Evolutionary conservation across 2,113 vertebrate species (phyloP).

Genomic region (Apodemus sylvaticus): DNA sequence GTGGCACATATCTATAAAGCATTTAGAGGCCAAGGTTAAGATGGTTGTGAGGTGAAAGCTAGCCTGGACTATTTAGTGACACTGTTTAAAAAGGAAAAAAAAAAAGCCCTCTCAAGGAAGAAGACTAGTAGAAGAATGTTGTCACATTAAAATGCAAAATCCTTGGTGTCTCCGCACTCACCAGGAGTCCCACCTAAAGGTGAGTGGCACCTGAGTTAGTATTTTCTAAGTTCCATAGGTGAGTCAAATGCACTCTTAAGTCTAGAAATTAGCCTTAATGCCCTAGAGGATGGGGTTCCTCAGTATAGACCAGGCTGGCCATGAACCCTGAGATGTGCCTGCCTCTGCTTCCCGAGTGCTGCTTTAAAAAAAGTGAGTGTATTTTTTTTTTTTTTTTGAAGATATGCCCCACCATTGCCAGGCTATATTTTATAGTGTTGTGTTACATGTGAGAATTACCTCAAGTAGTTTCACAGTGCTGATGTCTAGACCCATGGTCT

Average conservation of each 20-base stretch:
- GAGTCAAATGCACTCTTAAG: neutral
- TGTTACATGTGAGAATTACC: neutral
- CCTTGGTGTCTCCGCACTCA: neutral
- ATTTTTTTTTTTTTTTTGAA: neutral
- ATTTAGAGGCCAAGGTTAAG: neutral
- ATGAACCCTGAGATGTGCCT: neutral
- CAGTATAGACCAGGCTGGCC: neutral
- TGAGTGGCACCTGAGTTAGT: neutral
- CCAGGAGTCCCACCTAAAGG: neutral
- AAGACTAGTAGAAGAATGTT: neutral
- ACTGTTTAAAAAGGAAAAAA: neutral
- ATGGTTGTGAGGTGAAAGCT: neutral
- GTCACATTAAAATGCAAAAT: neutral
- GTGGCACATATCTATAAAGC: neutral
- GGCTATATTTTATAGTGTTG: neutral
- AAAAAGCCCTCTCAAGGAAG: neutral
- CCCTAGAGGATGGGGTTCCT: neutral
- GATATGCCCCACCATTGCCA: neutral
- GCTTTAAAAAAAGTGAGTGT: too few relatives aligned
- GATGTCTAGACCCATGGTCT: neutral
- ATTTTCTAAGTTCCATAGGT: neutral
- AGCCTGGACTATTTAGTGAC: neutral
- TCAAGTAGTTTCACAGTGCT: neutral
- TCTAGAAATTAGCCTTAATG: slow-evolving; percentile 10
- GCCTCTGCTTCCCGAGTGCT: neutral